These are phyloP conservation scores for Lophius americanus DNA, from an alignment of 2,797 vertebrate species.

Conservation along the genomic window DNA sequence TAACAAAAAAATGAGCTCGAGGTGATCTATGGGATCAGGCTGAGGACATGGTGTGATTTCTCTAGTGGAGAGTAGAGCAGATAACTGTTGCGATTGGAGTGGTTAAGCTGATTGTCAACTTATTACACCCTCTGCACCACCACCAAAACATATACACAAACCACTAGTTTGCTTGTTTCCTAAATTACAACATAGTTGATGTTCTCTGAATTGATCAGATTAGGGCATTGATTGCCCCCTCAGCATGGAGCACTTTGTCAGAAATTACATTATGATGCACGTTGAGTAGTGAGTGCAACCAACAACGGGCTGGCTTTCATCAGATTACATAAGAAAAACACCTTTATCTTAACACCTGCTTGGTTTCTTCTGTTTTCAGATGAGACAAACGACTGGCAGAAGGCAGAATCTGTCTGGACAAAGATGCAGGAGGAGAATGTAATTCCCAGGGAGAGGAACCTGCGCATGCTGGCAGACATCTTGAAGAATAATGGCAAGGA, in stretches of 20 bases:
- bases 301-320: background rate
- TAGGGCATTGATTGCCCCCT: constrained; percentile 68
- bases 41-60: constrained; percentile 65
- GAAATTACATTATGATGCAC: constrained; percentile 43
- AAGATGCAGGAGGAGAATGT: constrained; percentile 97
- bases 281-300: constrained; percentile 20
- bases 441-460: constrained; percentile 88
- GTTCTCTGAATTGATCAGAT: constrained; percentile 69
- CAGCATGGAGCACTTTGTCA: constrained; percentile 58
- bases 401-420: constrained; percentile 88
- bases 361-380: constrained; percentile 76
- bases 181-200: constrained; percentile 60
- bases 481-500: constrained; percentile 84
- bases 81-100: constrained; percentile 70
- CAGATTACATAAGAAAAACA: constrained; percentile 1
- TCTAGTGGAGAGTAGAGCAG: constrained; percentile 50
- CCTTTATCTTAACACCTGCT: constrained; percentile 7
- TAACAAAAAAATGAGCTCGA: too few relatives aligned
- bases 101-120: constrained; percentile 71
- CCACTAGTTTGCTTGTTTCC: constrained; percentile 50
- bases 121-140: constrained; percentile 39
- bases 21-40: constrained; percentile 24
- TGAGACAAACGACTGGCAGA: constrained; percentile 83
- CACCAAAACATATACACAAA: constrained; percentile 16
- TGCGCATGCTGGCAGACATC: constrained; percentile 84